Conservation (phyloP, 92 coral and sea anemone genomes). For the Actinostola sp. region DNA sequence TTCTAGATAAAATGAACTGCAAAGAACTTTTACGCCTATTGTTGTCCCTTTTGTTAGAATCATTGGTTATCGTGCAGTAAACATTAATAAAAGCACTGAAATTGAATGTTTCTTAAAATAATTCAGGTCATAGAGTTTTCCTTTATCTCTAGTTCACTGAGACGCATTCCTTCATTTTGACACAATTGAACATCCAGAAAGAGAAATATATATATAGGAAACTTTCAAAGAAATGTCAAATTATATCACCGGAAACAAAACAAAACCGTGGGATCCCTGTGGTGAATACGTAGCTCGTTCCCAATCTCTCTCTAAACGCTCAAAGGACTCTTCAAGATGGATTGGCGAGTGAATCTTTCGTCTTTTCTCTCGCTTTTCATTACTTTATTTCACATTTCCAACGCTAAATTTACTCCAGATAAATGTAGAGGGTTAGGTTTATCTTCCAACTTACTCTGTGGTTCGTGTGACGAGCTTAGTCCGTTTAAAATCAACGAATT, state of each 20-base stretch:
- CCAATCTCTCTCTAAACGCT: conserved; percentile 5
- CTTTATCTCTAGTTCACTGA: too few species aligned
- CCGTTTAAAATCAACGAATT: conserved; percentile 78
- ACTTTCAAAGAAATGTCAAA: background rate
- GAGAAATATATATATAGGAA: background rate
- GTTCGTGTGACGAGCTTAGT: conserved; percentile 88
- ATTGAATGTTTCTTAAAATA: too few species aligned
- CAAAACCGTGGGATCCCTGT: conserved; percentile 7
- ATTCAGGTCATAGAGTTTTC: too few species aligned
- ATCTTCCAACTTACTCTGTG: conserved; percentile 88
- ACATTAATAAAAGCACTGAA: too few species aligned
- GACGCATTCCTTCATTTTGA: too few species aligned
- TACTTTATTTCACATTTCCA: conserved; percentile 63
- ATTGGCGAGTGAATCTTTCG: conserved; percentile 69
- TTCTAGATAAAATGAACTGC: too few species aligned
- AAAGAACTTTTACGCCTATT: too few species aligned
- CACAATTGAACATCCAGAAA: too few species aligned
- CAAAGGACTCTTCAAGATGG: conserved; percentile 45
- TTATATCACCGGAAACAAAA: too few species aligned
- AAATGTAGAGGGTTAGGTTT: conserved; percentile 86
- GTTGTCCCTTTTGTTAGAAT: too few species aligned
- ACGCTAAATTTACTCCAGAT: conserved; percentile 82
- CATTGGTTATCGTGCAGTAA: too few species aligned
- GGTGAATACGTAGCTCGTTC: conserved; percentile 20
- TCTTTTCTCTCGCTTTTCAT: conserved; percentile 83